A percentile compares a stretch with the other conserved stretches of the same genome.
These are phyloP conservation scores for Malacoraja senta DNA, from an alignment of 2,797 vertebrate genomes.

Conservation along the genomic window DNA sequence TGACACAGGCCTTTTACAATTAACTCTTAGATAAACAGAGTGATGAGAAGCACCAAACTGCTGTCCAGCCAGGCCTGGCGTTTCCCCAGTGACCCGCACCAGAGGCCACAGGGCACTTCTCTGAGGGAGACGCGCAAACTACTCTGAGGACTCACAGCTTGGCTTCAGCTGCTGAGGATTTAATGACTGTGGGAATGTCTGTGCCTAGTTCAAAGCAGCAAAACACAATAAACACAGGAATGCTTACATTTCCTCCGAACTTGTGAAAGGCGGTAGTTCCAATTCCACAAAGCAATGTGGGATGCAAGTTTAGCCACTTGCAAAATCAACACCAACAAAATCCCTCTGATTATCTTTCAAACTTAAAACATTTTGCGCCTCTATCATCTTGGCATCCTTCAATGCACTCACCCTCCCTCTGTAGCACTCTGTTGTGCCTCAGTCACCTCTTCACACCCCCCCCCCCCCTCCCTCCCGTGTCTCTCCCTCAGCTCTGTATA, in stretches of 20 bases:
- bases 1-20: background rate
- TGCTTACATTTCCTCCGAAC: background rate
- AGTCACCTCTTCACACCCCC: background rate
- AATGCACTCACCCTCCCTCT: background rate
- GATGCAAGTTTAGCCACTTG: background rate
- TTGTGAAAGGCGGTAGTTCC: background rate
- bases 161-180: conserved; percentile 1
- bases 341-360: background rate
- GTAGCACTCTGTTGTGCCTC: background rate
- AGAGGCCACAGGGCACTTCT: background rate
- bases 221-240: conserved; percentile 28
- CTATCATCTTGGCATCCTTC: background rate
- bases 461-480: too few species aligned
- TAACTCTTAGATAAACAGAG: conserved; percentile 26
- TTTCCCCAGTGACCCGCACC: conserved; percentile 18
- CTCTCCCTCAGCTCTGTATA: too few species aligned
- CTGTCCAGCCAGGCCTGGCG: background rate
- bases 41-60: background rate
- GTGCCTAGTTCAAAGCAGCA: background rate
- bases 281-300: background rate
- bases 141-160: background rate
- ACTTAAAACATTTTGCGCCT: background rate
- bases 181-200: conserved; percentile 36
- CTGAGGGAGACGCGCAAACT: conserved; percentile 1
- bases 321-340: background rate